These are phyloP conservation scores for Larimichthys crocea DNA, from an alignment of 2,113 vertebrate genomes.

Conservation along the genomic window DNA sequence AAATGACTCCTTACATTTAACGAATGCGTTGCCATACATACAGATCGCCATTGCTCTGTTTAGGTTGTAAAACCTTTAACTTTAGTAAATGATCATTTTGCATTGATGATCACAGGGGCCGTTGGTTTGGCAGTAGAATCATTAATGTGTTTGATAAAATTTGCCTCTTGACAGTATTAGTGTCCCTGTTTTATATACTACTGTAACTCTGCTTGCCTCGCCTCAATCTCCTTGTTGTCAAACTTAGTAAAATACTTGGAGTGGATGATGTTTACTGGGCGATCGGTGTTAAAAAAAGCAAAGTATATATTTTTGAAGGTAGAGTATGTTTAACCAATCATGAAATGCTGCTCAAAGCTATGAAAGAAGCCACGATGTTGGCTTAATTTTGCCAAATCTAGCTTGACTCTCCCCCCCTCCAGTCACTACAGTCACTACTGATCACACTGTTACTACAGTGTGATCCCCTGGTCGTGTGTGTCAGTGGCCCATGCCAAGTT, in stretches of 20 bases:
- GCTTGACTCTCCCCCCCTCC: constrained; percentile 7
- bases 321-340: constrained; percentile 44
- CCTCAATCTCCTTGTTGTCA: constrained; percentile 46
- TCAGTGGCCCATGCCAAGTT: constrained; percentile 29
- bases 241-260: constrained; percentile 56
- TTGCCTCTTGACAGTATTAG: constrained; percentile 25
- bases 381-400: constrained; percentile 62
- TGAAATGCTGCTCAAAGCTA: constrained; percentile 60
- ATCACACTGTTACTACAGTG: neutral
- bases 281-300: constrained; percentile 8
- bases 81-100: constrained; percentile 19
- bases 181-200: constrained; percentile 14
- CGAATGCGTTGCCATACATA: neutral
- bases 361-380: constrained; percentile 37
- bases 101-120: constrained; percentile 19
- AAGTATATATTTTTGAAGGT: constrained; percentile 54
- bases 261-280: constrained; percentile 23
- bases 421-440: neutral
- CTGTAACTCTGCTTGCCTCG: constrained; percentile 12
- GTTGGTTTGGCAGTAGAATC: constrained; percentile 2
- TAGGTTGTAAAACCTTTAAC: constrained; percentile 4
- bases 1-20: neutral
- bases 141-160: constrained; percentile 14
- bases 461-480: neutral
- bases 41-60: neutral